Conservation (phyloP, 1,140 invertebrate genomes). For the Camponotus vicinus region DNA sequence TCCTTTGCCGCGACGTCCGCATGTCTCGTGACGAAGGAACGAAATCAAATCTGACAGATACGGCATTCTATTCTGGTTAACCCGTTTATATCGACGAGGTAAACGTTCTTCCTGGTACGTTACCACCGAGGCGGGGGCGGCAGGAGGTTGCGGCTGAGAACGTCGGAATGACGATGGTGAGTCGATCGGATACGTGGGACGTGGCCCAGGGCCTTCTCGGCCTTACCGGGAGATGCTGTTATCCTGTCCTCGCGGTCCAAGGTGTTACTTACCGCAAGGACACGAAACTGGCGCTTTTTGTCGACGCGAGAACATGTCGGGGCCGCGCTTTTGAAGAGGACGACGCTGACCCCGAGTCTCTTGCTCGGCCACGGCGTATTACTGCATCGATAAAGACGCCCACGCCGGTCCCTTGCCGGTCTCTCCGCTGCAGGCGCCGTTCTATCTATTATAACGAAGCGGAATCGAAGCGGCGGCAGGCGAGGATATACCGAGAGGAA, state of each 20-base stretch:
- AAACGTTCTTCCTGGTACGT: slow-evolving; percentile 67
- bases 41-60: slow-evolving; percentile 31
- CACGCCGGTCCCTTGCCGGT: slow-evolving; percentile 63
- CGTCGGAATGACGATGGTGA: slow-evolving; percentile 46
- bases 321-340: slow-evolving; percentile 25
- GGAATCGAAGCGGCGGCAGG: slow-evolving; percentile 44
- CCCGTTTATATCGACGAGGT: neutral
- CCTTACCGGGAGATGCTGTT: slow-evolving; percentile 70
- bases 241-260: slow-evolving; percentile 69
- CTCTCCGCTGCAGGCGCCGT: slow-evolving; percentile 56
- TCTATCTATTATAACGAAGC: slow-evolving; percentile 49
- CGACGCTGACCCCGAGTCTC: neutral
- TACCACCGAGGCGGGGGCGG: neutral
- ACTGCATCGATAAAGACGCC: slow-evolving; percentile 81
- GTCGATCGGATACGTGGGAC: slow-evolving; percentile 60
- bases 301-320: slow-evolving; percentile 31
- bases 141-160: slow-evolving; percentile 33
- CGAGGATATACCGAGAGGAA: slow-evolving; percentile 8
- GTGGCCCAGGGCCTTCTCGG: slow-evolving; percentile 61
- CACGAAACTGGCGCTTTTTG: slow-evolving; percentile 73
- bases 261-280: slow-evolving; percentile 73
- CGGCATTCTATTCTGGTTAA: slow-evolving; percentile 28
- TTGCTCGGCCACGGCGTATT: slow-evolving; percentile 66
- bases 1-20: slow-evolving; percentile 27
- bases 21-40: neutral